Percentiles rank a stretch among this genome's conserved stretches.
Evolutionary conservation across 1,140 invertebrate species (phyloP).

Genomic region (Bombus soroeensis): DNA sequence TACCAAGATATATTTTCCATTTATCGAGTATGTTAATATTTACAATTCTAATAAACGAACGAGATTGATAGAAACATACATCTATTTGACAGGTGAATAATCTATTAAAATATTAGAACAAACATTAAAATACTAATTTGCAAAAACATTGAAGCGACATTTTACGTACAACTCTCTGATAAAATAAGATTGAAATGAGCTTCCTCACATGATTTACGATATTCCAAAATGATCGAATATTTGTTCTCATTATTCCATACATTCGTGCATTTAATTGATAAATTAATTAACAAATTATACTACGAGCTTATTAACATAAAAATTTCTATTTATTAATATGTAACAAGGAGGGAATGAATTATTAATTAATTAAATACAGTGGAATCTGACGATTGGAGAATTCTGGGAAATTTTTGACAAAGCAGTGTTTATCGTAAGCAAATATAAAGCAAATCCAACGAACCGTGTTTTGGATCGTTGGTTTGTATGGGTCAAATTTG

Average conservation of each 20-base stretch:
- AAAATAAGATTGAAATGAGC: too few species aligned
- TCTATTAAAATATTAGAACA: too few species aligned
- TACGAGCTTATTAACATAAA: too few species aligned
- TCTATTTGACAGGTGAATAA: background rate
- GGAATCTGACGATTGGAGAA: background rate
- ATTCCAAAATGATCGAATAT: background rate
- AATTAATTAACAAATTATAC: background rate
- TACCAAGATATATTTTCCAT: background rate
- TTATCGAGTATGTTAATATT: too few species aligned
- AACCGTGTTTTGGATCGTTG: background rate
- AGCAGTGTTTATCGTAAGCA: background rate
- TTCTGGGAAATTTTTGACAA: background rate
- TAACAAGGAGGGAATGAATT: background rate
- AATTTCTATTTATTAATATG: too few species aligned
- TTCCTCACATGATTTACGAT: too few species aligned
- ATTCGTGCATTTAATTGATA: background rate
- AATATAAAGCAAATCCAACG: background rate
- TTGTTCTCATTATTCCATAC: background rate
- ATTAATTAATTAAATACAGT: background rate
- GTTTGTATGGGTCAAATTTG: background rate
- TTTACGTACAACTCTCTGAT: too few species aligned
- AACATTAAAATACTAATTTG: background rate
- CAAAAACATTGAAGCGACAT: too few species aligned
- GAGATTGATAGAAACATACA: background rate
- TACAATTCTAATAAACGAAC: background rate